Conservation (phyloP, 2,888 invertebrate genomes). For the Meiosimyza decipiens region DNA sequence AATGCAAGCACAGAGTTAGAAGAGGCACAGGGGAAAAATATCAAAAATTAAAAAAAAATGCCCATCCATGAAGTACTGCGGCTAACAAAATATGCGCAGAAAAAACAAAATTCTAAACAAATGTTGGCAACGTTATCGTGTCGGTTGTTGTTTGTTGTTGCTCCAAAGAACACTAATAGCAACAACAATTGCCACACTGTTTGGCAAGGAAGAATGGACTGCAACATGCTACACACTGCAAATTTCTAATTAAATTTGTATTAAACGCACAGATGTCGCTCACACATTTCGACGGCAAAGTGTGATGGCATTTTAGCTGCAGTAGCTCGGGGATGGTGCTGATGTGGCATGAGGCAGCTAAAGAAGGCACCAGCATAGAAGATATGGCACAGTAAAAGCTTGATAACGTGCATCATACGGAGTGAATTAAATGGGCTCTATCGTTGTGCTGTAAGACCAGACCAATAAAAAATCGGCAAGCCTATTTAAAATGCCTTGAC, state of each 20-base stretch:
- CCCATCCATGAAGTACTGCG: background rate
- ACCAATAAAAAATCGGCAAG: too few species aligned
- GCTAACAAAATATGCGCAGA: too few species aligned
- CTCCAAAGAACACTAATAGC: background rate
- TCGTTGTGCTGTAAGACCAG: too few species aligned
- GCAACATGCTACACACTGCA: conserved; percentile 37
- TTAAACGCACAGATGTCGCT: conserved; percentile 56
- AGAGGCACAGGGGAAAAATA: conserved; percentile 2
- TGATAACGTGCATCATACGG: too few species aligned
- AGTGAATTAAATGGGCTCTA: too few species aligned
- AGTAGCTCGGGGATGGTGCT: background rate
- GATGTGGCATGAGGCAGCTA: too few species aligned
- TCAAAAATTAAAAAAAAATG: background rate
- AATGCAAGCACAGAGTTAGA: background rate
- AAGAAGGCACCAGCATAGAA: too few species aligned
- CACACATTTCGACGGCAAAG: conserved; percentile 48
- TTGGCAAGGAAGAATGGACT: conserved; percentile 21
- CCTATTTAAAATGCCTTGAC: too few species aligned
- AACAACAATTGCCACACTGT: conserved; percentile 3
- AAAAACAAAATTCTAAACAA: too few species aligned
- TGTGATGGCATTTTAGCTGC: conserved; percentile 28
- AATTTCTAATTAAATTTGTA: conserved; percentile 57
- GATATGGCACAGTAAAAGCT: too few species aligned
- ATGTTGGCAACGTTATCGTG: background rate
- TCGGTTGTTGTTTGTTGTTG: background rate